A percentile compares a stretch with the other conserved stretches of the same genome.
These are phyloP conservation scores for Acanthococcus lagerstroemiae DNA, from an alignment of 2,888 invertebrate species.

Conservation along the genomic window DNA sequence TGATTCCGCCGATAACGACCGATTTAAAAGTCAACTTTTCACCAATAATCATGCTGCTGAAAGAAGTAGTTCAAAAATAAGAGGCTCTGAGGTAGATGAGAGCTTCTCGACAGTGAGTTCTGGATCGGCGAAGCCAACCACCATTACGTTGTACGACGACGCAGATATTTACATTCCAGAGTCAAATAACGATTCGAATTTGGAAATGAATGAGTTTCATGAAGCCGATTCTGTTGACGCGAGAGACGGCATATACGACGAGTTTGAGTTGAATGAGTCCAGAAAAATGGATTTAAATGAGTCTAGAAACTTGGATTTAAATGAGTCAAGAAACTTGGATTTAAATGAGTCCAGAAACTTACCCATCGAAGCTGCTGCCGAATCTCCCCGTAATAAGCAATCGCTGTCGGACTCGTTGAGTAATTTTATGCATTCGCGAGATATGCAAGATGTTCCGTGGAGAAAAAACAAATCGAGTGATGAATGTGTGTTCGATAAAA, in stretches of 20 bases:
- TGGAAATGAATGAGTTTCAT: not conserved
- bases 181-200: not conserved
- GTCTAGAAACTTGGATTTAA: conserved; percentile 3
- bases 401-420: not conserved
- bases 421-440: not conserved
- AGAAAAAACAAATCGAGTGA: not conserved
- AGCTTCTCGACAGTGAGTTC: not conserved
- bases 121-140: not conserved
- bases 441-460: not conserved
- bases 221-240: not conserved
- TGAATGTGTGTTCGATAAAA: not conserved
- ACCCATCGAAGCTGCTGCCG: too few relatives aligned
- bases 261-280: not conserved
- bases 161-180: not conserved
- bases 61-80: too few relatives aligned
- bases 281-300: not conserved
- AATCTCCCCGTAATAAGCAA: not conserved
- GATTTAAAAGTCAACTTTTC: too few relatives aligned
- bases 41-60: not conserved
- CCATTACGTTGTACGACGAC: conserved; percentile 11
- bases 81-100: not conserved
- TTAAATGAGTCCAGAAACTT: not conserved
- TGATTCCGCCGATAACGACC: too few relatives aligned
- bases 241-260: not conserved
- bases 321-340: not conserved